phyloP scores from a whole-genome alignment of 2,113 vertebrate species.

The Urocolius indicus region DNA sequence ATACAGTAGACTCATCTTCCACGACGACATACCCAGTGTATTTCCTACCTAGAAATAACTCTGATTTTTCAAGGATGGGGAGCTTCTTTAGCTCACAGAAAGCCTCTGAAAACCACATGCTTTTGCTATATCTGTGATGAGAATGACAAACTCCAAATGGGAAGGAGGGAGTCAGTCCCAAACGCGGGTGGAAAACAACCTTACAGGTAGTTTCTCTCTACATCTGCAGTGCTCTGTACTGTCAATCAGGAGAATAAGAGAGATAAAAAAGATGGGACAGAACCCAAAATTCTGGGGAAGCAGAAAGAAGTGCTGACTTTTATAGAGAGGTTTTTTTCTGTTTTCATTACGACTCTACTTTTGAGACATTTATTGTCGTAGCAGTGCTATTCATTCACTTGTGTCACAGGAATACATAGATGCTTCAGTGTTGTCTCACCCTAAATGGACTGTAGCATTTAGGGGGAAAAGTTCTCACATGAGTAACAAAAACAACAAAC shows the following conservation, averaged over 20 bases:
- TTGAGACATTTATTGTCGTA: neutral
- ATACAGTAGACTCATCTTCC: neutral
- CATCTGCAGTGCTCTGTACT: neutral
- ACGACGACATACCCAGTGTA: fast-evolving
- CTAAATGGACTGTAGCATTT: neutral
- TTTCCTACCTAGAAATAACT: neutral
- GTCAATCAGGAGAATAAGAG: neutral
- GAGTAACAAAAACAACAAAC: neutral
- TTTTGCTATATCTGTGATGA: neutral
- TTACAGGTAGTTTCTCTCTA: neutral
- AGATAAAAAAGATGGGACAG: neutral
- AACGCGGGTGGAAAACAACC: neutral
- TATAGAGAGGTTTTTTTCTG: neutral
- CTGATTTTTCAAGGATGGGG: neutral
- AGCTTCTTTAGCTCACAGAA: neutral
- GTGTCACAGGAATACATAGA: neutral
- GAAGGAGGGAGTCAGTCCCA: neutral
- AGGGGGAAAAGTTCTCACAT: neutral
- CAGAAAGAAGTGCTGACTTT: neutral
- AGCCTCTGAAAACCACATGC: neutral
- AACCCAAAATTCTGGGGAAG: neutral
- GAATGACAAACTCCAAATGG: neutral
- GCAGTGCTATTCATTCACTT: neutral
- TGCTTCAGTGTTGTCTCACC: neutral
- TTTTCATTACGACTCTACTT: neutral